Evolutionary conservation across 1,140 invertebrate genomes (phyloP), one percentile per base, ranked within the genome.

Genomic region (Brachystomella parvula): DNA sequence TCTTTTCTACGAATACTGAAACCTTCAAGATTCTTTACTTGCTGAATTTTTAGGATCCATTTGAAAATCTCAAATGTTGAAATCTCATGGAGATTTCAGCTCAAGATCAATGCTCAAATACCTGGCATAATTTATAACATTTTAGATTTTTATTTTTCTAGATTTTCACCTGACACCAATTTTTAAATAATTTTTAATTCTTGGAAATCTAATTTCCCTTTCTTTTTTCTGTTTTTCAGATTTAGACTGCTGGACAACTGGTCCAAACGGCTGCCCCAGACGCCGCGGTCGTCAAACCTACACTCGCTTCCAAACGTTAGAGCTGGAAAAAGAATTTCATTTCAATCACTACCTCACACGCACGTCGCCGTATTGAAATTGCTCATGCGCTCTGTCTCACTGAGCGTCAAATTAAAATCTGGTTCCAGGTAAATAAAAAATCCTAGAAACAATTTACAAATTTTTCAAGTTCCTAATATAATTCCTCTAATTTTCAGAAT

Each of bases 281-380:
- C 86, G 94, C 75, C 83, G 94, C 74, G 94, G 94, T 59, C 84
- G 94, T 66, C 94, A 98, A 79, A 98, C 94, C 2, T 98, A 98
- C 83, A 96, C 94, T 65, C 87, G 92, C 73, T 94, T 94, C 82
- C 92, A 94, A 79, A 94, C 92, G 0, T 79, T 94, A 76, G 92
- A 95, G 78, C 83, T 95, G 77, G 95, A 98, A 79, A 98, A 98
- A 49, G 95, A 98, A 82, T 98, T 98, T 79, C 94, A 98, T 79
- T 98, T 95, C 81, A 97, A 96, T 80, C 92, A 96, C 75, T 98
- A 98, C 81, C 83, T 97, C 77, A 97, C 94, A 72, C 84, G 94
- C 76, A n/a, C 84, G 94, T 78, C 86, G 94, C 77, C 85, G 94
- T 80, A 96, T 98, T 82, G 94, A 97, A 80, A 96, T 98, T 73